Evolutionary conservation across 2,888 invertebrate species (phyloP).

Genomic region (Caenorhabditis plicata): DNA sequence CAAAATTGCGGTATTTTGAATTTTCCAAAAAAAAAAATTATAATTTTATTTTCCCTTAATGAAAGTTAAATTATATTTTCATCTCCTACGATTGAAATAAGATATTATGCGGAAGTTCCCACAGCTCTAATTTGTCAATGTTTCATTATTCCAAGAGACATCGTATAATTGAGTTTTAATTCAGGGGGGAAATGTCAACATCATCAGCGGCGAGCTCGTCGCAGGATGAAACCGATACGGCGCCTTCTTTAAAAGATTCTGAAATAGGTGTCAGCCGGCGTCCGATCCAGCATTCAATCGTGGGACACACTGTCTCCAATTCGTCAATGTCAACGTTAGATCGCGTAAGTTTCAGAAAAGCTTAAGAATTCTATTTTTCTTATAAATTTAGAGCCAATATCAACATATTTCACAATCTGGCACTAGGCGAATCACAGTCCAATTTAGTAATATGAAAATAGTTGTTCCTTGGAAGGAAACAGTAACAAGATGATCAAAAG

Average conservation of each 20-base stretch:
- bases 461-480: constrained; percentile 42
- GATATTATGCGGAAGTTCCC: no score
- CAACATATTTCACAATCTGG: constrained; percentile 21
- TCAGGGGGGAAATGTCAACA: constrained; percentile 29
- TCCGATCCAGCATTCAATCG: no score
- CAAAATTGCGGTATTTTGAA: no score
- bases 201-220: constrained; percentile 23
- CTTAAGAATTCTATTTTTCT: background rate
- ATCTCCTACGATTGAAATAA: no score
- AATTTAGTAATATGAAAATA: constrained; percentile 38
- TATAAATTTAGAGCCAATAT: constrained; percentile 16
- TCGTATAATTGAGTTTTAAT: no score
- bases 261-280: constrained; percentile 14
- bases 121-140: no score
- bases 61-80: no score
- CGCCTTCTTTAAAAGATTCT: background rate
- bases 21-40: no score
- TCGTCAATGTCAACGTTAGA: constrained; percentile 27
- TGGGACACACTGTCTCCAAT: background rate
- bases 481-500: background rate
- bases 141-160: no score
- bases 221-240: constrained; percentile 12
- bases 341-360: constrained; percentile 17
- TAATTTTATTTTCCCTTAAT: no score
- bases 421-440: constrained; percentile 37